Evolutionary conservation across 1,140 invertebrate genomes (phyloP), one percentile per base, ranked within the genome.

Genomic region (Penaeus vannamei): DNA sequence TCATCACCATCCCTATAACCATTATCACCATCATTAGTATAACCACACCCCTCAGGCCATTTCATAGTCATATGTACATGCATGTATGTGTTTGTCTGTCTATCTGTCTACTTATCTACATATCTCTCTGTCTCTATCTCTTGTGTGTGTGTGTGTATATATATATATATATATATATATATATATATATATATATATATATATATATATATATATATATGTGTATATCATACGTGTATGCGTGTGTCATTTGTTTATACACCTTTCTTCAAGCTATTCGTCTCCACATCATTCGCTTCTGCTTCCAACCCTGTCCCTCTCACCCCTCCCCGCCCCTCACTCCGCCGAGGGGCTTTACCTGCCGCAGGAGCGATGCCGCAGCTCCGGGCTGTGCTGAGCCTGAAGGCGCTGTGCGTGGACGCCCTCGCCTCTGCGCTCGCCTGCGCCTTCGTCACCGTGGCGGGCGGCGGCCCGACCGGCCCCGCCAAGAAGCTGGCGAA

Each of bases 391-490:
- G 66, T 69, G 66, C 66, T 32, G 32, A 26, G 10, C n/a, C 66
- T 69, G 66, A 69, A 69, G 32, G n/a, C 66, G 32, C n/a, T 69
- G 32, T 69, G 66, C 66, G 32, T 69, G 66, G 66, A 69, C n/a
- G 66, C 66, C 0, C 22, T 69, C 32, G 66, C 66, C 32, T 69
- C 66, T 12, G 32, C 66, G 14, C 20, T 69, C 0, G 66, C 66
- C n/a, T 69, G 32, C 20, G 66, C 66, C n/a, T 69, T 69, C 32
- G 66, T 69, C n/a, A 69, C n/a, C n/a, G 66, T 32, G n/a, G 66
- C 66, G 32, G 23, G 66, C n/a, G 66, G 66, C n/a, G 66, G 66
- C 20, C 22, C 20, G 7, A 69, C 19, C 32, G 66, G 66, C 32
- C 66, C 66, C 32, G 66, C 66, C n/a, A 69, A 69, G 32, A n/a